Percentiles rank a stretch among this genome's conserved stretches.
phyloP scores from a whole-genome alignment of 2,888 invertebrate species.

The Bugula neritina region DNA sequence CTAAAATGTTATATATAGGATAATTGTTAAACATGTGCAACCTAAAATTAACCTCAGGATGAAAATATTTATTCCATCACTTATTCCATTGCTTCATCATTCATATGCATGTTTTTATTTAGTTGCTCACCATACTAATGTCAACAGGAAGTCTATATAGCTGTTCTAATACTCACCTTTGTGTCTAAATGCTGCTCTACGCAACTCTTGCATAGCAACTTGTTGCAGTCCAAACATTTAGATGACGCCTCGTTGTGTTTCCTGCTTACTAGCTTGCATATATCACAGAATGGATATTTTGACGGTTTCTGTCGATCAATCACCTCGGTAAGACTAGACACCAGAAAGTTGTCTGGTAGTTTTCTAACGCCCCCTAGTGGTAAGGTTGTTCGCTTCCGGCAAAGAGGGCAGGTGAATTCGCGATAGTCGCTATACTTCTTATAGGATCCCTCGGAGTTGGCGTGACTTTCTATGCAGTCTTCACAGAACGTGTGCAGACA shows the following conservation, averaged over 20 bases:
- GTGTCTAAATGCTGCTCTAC: slow-evolving; percentile 51
- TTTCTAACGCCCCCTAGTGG: slow-evolving; percentile 54
- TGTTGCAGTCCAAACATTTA: slow-evolving; percentile 54
- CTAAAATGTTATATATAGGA: too few species aligned
- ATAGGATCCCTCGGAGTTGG: slow-evolving; percentile 52
- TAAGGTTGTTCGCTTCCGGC: slow-evolving; percentile 53
- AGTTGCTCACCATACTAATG: too few species aligned
- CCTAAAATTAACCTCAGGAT: too few species aligned
- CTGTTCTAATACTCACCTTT: slow-evolving; percentile 41
- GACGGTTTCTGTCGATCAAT: slow-evolving; percentile 48
- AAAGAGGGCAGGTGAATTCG: slow-evolving; percentile 54
- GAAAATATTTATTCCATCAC: too few species aligned
- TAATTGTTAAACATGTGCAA: too few species aligned
- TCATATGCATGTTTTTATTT: too few species aligned
- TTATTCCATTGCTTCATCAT: too few species aligned
- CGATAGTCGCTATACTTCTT: slow-evolving; percentile 53
- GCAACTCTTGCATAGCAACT: slow-evolving; percentile 51
- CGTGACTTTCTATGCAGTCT: slow-evolving; percentile 52
- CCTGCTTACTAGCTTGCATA: slow-evolving; percentile 50
- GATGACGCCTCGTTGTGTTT: slow-evolving; percentile 51
- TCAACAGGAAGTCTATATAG: too few species aligned
- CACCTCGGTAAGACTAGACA: slow-evolving; percentile 51
- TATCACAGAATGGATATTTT: slow-evolving; percentile 53
- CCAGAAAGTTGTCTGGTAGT: slow-evolving; percentile 54
- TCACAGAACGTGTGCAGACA: slow-evolving; percentile 54